These are phyloP conservation scores for Sporophila hypoxantha DNA, from an alignment of 2,113 vertebrate species.

Conservation along the genomic window DNA sequence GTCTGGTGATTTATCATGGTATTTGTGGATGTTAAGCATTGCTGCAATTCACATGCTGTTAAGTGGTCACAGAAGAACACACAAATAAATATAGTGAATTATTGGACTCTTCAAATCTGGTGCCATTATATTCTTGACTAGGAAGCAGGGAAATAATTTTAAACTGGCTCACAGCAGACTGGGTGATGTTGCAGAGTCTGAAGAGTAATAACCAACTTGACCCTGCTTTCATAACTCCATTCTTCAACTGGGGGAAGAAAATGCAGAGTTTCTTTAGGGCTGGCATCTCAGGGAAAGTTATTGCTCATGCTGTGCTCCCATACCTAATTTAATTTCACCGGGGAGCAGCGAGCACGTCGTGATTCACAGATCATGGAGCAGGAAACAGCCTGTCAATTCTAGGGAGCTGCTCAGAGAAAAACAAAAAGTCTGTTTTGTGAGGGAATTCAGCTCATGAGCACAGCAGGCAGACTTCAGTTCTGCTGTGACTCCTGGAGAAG, in stretches of 20 bases:
- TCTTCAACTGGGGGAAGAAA: slow-evolving; percentile 8
- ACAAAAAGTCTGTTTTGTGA: slow-evolving; percentile 9
- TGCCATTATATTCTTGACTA: not conserved
- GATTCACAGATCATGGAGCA: slow-evolving; percentile 37
- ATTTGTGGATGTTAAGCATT: not conserved
- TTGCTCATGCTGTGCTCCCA: not conserved
- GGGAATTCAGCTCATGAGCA: not conserved
- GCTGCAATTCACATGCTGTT: slow-evolving; percentile 19
- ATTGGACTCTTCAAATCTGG: not conserved
- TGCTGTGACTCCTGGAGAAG: not conserved
- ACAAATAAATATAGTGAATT: slow-evolving; percentile 5
- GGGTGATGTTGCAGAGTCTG: not conserved
- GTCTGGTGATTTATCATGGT: slow-evolving; percentile 39
- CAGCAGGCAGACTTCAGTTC: not conserved
- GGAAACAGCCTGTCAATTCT: slow-evolving; percentile 39
- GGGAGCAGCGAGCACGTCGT: not conserved
- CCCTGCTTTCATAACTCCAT: slow-evolving; percentile 20
- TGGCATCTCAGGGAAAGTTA: not conserved
- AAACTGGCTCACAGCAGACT: not conserved
- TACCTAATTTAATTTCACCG: slow-evolving; percentile 43
- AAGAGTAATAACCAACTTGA: slow-evolving; percentile 28
- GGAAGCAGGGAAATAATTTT: not conserved
- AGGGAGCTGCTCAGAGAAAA: slow-evolving; percentile 22
- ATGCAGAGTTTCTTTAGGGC: slow-evolving; percentile 16
- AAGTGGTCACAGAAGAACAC: slow-evolving; percentile 23